A percentile compares a stretch with the other conserved stretches of the same genome.
These are phyloP conservation scores for Mesocentrotus franciscanus DNA, from an alignment of 53 echinoderm and acorn worm genomes.

Conservation along the genomic window DNA sequence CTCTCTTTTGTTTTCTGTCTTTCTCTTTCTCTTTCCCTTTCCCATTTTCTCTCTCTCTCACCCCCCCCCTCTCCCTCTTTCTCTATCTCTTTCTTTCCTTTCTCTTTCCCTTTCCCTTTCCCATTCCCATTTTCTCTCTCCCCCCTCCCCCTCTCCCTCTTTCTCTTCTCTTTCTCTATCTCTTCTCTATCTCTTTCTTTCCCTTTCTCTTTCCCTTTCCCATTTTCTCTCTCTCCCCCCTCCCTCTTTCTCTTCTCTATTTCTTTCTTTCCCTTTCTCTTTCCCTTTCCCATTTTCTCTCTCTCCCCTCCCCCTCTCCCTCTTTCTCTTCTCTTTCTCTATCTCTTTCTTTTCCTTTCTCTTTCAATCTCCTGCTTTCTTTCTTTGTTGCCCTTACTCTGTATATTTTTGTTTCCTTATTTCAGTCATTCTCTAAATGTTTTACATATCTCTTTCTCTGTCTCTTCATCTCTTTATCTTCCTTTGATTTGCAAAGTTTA, in stretches of 20 bases:
- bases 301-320: not conserved
- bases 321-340: not conserved
- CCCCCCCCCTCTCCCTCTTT: not conserved
- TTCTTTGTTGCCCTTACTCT: too few species aligned
- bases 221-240: not conserved
- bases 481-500: too few species aligned
- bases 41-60: too few species aligned
- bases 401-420: too few species aligned
- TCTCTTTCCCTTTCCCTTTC: not conserved
- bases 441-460: not conserved
- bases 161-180: too few species aligned
- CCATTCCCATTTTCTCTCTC: not conserved
- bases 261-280: not conserved
- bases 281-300: not conserved
- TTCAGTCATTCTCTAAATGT: too few species aligned
- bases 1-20: too few species aligned
- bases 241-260: too few species aligned
- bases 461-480: not conserved
- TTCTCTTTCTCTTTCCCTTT: too few species aligned
- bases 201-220: not conserved
- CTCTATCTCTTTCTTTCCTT: not conserved
- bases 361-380: not conserved
- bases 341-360: conserved; percentile 1
- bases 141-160: too few species aligned
- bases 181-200: not conserved